Evolutionary conservation across 1,140 invertebrate genomes (phyloP), one percentile per base, ranked within the genome.

Genomic region (Halotydeus destructor): DNA sequence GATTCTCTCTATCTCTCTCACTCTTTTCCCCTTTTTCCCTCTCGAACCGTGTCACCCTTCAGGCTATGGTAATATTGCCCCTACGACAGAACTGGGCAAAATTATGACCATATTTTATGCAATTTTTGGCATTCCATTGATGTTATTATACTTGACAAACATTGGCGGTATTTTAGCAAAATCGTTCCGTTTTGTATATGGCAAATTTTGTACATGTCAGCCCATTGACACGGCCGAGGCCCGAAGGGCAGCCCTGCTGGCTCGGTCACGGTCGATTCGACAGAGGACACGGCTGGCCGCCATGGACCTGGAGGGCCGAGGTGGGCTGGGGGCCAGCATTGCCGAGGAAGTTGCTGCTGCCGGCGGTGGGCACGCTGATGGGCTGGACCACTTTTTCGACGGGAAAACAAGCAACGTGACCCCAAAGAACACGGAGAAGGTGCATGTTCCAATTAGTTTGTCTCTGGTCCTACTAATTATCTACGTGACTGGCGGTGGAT

Each of bases 91-190:
- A 6, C 56, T 64, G 12, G 84, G 84, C 2, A 76, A 81, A 55
- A 65, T 82, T 19, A 70, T 79, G 1, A 85, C 82, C 1, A 85
- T 89, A 50, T 61, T 84, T 9, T 89, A 89, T 57, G 82, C 84
- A 1, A 63, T 72, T 51, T 56, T 70, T 30, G 80, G 84, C 1
- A 80, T 86, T 24, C 84, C 83, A 2, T 57, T 88, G 31, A 84
- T 84, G 64, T 49, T 65, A 12, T 50, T 65, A 14, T 56, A 60
- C 38, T 50, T 65, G n/a, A 62, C 63, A 24, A 58, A 64, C 24
- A 58, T 66, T 36, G 62, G 63, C 22, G 55, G 60, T 39, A 54
- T 60, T 19, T 45, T 66, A 25, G 59, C 62, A 24, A 55, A 60
- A 38, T 44, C 58, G 24, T 64, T 65, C 42, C 52, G 60, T 3